These are phyloP conservation scores for Nyctibius grandis DNA, from an alignment of 2,797 vertebrate genomes.

Conservation along the genomic window DNA sequence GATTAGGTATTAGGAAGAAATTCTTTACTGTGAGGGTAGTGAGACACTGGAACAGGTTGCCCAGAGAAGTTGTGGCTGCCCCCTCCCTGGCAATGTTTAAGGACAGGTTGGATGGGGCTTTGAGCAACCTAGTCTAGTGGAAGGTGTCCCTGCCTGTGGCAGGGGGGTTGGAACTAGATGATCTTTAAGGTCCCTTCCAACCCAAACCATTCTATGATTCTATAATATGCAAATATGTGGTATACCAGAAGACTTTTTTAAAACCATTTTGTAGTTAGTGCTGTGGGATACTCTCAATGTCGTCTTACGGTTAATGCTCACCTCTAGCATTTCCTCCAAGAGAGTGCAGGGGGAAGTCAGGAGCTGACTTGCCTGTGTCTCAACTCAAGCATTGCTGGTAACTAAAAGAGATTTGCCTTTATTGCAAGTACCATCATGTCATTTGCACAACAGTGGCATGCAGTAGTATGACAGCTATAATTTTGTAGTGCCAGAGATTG, in stretches of 20 bases:
- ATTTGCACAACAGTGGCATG: background rate
- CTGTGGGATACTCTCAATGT: background rate
- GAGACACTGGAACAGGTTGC: too few relatives aligned
- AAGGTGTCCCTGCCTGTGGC: too few relatives aligned
- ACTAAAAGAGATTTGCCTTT: background rate
- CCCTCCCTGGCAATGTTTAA: too few relatives aligned
- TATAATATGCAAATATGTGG: background rate
- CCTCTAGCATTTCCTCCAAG: background rate
- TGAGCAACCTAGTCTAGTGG: too few relatives aligned
- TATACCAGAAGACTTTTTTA: background rate
- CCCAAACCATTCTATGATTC: too few relatives aligned
- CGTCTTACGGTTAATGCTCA: background rate
- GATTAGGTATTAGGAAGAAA: too few relatives aligned
- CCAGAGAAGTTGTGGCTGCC: too few relatives aligned
- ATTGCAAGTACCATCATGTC: background rate
- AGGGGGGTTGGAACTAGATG: too few relatives aligned
- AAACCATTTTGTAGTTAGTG: background rate
- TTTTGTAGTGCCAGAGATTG: background rate
- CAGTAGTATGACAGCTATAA: background rate
- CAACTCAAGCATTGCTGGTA: background rate
- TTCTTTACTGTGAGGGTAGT: too few relatives aligned
- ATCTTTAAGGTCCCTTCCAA: too few relatives aligned
- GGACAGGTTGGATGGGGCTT: too few relatives aligned
- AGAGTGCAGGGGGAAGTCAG: background rate
- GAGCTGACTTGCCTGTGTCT: background rate